phyloP scores from a whole-genome alignment of 1,140 invertebrate genomes.

The Penaeus indicus region DNA sequence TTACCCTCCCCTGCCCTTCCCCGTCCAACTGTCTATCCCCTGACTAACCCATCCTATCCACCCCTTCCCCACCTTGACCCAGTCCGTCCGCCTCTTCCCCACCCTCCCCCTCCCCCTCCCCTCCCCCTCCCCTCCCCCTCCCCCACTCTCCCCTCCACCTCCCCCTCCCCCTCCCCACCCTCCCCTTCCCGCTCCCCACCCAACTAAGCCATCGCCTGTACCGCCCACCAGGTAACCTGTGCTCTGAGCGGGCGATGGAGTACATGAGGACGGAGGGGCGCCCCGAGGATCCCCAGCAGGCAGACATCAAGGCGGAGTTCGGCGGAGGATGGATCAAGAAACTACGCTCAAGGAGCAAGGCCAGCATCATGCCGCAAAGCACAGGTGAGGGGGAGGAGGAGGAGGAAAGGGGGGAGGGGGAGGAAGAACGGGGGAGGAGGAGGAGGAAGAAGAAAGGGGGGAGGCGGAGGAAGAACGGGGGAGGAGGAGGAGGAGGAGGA shows the following conservation, averaged over 20 bases:
- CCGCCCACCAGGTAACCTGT: slow-evolving; percentile 60
- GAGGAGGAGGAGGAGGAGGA: no score
- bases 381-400: slow-evolving; percentile 41
- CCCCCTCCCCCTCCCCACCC: no score
- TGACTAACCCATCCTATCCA: no score
- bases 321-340: slow-evolving; percentile 62
- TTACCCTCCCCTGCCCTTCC: no score
- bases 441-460: not conserved
- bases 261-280: slow-evolving; percentile 64
- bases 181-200: not conserved
- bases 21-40: no score
- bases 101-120: no score
- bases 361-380: slow-evolving; percentile 60
- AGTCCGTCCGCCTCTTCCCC: not conserved
- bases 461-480: not conserved
- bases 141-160: not conserved
- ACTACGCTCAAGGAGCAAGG: slow-evolving; percentile 58
- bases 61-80: not conserved
- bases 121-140: not conserved
- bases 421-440: not conserved
- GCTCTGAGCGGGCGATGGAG: slow-evolving; percentile 63
- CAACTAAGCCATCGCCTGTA: not conserved
- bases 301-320: slow-evolving; percentile 56
- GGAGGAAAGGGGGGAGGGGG: not conserved
- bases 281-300: slow-evolving; percentile 54